These are phyloP conservation scores for Trichopria drosophilae DNA, from an alignment of 2,888 invertebrate genomes.

Conservation along the genomic window DNA sequence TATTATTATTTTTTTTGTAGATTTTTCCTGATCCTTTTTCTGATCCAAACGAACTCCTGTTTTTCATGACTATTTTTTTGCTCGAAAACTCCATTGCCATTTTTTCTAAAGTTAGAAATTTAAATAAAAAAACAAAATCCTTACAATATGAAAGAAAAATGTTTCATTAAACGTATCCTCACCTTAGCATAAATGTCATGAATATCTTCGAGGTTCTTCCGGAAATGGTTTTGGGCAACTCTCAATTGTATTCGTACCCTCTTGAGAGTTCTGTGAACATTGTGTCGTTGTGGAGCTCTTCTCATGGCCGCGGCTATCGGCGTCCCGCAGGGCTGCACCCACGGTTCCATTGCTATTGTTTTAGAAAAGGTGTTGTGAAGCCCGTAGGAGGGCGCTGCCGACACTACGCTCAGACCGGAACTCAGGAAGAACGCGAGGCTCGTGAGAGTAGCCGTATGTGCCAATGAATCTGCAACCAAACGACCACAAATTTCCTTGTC, in stretches of 20 bases:
- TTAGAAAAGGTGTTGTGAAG: slow-evolving; percentile 34
- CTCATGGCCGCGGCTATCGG: slow-evolving; percentile 44
- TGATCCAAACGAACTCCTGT: too few species aligned
- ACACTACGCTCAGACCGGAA: slow-evolving; percentile 44
- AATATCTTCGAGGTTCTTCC: slow-evolving; percentile 49
- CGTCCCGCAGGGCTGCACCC: slow-evolving; percentile 55
- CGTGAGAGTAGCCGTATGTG: slow-evolving; percentile 53
- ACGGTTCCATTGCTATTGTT: slow-evolving; percentile 46
- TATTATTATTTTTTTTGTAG: too few species aligned
- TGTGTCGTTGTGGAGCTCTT: slow-evolving; percentile 48
- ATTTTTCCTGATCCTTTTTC: too few species aligned
- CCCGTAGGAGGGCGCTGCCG: slow-evolving; percentile 45
- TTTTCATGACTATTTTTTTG: too few species aligned
- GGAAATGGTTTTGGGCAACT: slow-evolving; percentile 54
- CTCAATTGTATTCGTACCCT: slow-evolving; percentile 54
- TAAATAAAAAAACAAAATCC: too few species aligned
- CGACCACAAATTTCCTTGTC: too few species aligned
- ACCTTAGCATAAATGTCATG: slow-evolving; percentile 55
- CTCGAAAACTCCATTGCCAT: too few species aligned
- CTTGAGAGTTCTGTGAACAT: slow-evolving; percentile 50
- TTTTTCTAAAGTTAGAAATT: too few species aligned
- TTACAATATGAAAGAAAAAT: too few species aligned
- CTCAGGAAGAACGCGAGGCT: slow-evolving; percentile 53
- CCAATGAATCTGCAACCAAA: slow-evolving; percentile 53
- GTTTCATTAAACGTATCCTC: slow-evolving; percentile 18